Evolutionary conservation across 2,797 vertebrate species (phyloP), one percentile per base, ranked within the genome.

Genomic region (Holocentrus rufus): DNA sequence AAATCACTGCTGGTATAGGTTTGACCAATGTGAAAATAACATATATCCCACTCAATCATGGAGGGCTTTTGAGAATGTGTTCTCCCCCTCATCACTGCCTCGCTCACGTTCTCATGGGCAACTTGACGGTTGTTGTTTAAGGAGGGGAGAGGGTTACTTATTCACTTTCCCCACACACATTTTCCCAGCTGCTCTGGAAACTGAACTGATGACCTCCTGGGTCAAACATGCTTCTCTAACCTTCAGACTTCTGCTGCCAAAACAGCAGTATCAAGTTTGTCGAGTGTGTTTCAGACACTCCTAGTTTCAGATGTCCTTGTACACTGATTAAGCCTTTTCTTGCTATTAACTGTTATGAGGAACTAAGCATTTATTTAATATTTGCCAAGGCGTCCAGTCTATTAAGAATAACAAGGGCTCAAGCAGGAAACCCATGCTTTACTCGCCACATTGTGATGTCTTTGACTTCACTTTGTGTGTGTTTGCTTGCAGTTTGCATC

Each of bases 51-150:
- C n/a, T n/a, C n/a, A n/a, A n/a, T n/a, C 18, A 49, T 49, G 47
- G 47, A 49, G 5, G 47, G 17, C 1, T 18, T 17, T 47, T 47
- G 15, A 15, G 14, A 2, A 2, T 13, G 42, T 11, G 14, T 44
- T 8, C 17, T 18, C 27, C n/a, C 10, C 7, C 14, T 50, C 47
- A 54, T 61, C 39, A 18, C 4, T 47, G 15, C 18, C 15, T 44
- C 75, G 56, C 44, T 71, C 63, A 30, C 23, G 44, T 30, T 44
- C 57, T 20, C 50, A 25, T 55, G 53, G 53, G 23, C 44, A 47
- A 15, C 17, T 4, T 5, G 14, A 47, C 15, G 9, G 44, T 3
- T 4, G 44, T 5, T 14, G 3, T 55, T 55, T 25, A 14, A 10
- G 23, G 14, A 9, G 25, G 53, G 53, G 23, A 55, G 14, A 55